Evolutionary conservation across 2,797 vertebrate genomes (phyloP), one percentile per base, ranked within the genome.

Genomic region (Pseudochirops corinnae): DNA sequence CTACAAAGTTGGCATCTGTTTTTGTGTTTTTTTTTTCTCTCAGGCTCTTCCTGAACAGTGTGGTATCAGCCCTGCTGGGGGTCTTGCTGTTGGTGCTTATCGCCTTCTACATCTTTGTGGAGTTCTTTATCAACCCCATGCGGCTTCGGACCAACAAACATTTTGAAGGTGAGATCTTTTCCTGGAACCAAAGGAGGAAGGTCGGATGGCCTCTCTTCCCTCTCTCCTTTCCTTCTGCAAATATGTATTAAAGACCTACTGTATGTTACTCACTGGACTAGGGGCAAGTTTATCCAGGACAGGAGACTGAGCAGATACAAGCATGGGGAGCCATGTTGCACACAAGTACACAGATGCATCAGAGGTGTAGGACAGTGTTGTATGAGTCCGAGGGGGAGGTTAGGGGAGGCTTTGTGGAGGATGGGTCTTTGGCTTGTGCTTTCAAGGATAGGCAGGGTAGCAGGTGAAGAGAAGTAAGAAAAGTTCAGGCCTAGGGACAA

Each of bases 31-130:
- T 53, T 53, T 46, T 52, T 52, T 74, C 74, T 46, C 39, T 90
- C 98, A 99, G 99, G 99, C 98, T 99, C 94, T 99, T 99, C 98
- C 98, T 99, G 96, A 99, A 99, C 97, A 99, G 99, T 7, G 99
- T 99, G 91, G 98, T 99, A 53, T 99, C 99, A 0, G 99, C 99
- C 96, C 98, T 99, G 74, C 92, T 99, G 96, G 99, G 99, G 2
- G 99, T 99, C 60, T 98, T 98, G 82, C 98, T 99, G 31, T 98
- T 99, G 92, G 98, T 99, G 93, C 98, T 99, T 16, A 90, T 99
- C 0, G 98, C 99, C 96, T 99, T 98, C 39, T 99, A 99, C 10
- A 97, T 99, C 96, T 99, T 99, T 82, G 99, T 99, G 57, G 99
- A 99, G 97, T 99, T 99, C 98, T 99, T 99, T 97, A 6, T 99